Evolutionary conservation across 2,888 invertebrate species (phyloP).

Genomic region (Scaptomyza caliginosa): DNA sequence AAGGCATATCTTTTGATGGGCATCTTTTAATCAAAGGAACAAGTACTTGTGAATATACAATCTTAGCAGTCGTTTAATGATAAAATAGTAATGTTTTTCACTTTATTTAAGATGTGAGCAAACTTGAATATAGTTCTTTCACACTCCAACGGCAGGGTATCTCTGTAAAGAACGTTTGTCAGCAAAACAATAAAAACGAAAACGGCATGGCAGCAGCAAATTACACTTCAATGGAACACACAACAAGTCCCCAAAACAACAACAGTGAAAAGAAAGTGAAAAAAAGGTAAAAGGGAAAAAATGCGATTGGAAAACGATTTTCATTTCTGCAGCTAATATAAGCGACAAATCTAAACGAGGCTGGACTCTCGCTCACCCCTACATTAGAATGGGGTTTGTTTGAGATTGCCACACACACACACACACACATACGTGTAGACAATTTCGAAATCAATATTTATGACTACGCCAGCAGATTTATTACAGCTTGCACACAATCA

Average conservation of each 20-base stretch:
- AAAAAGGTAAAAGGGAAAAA: constrained; percentile 70
- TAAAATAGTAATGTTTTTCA: neutral
- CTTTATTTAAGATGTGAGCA: neutral
- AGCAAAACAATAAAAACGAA: constrained; percentile 58
- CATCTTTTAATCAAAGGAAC: too few species aligned
- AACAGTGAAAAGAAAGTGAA: constrained; percentile 21
- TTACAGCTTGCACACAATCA: constrained; percentile 42
- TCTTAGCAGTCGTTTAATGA: too few species aligned
- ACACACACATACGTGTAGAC: constrained; percentile 48
- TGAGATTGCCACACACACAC: constrained; percentile 4
- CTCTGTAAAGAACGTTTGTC: constrained; percentile 37
- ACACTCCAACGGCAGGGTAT: constrained; percentile 15
- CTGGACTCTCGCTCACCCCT: constrained; percentile 10
- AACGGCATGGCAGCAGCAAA: constrained; percentile 64
- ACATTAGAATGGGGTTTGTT: neutral
- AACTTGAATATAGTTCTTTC: neutral
- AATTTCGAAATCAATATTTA: constrained; percentile 78
- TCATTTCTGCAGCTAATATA: constrained; percentile 79
- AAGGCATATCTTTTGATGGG: too few species aligned
- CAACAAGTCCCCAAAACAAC: constrained; percentile 17
- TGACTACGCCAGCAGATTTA: constrained; percentile 75
- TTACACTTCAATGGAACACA: constrained; percentile 58
- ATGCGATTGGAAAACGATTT: constrained; percentile 77
- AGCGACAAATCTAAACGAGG: constrained; percentile 68
- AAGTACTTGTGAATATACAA: too few species aligned